phyloP scores from a whole-genome alignment of 1,140 invertebrate genomes.

The Physella acuta region DNA sequence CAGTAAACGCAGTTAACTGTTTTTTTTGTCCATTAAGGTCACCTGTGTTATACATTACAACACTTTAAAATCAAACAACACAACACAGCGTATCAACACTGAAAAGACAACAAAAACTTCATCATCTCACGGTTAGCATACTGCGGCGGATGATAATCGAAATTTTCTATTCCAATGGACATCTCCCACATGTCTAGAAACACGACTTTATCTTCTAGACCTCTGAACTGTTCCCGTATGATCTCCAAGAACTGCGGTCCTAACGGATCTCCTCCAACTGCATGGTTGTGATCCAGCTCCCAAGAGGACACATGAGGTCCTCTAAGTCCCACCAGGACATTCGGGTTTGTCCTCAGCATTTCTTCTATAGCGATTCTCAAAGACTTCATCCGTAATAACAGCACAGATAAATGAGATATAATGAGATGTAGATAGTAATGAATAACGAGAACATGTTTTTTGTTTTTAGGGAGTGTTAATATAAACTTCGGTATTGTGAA shows the following conservation, averaged over 20 bases:
- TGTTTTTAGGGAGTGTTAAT: not conserved
- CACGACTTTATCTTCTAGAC: too few relatives aligned
- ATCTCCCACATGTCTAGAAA: too few relatives aligned
- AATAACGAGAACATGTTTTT: not conserved
- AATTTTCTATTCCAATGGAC: too few relatives aligned
- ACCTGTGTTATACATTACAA: too few relatives aligned
- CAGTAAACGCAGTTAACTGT: too few relatives aligned
- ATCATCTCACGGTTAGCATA: too few relatives aligned
- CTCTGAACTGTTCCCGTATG: constrained; percentile 1
- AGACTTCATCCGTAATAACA: not conserved
- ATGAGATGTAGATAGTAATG: constrained; percentile 7
- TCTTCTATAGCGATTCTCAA: not conserved
- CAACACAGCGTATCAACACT: too few relatives aligned
- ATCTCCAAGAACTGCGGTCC: not conserved
- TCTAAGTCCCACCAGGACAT: constrained; percentile 3
- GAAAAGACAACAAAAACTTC: too few relatives aligned
- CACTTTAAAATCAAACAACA: too few relatives aligned
- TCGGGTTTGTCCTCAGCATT: constrained; percentile 1
- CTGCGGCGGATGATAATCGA: too few relatives aligned
- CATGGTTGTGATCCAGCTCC: not conserved
- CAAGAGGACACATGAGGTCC: constrained; percentile 1
- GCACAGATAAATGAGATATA: not conserved
- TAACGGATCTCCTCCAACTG: too few relatives aligned
- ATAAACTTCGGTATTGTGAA: not conserved
- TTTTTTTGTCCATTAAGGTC: too few relatives aligned